phyloP scores from a whole-genome alignment of 2,797 vertebrate genomes.

The Propithecus perrieri region DNA sequence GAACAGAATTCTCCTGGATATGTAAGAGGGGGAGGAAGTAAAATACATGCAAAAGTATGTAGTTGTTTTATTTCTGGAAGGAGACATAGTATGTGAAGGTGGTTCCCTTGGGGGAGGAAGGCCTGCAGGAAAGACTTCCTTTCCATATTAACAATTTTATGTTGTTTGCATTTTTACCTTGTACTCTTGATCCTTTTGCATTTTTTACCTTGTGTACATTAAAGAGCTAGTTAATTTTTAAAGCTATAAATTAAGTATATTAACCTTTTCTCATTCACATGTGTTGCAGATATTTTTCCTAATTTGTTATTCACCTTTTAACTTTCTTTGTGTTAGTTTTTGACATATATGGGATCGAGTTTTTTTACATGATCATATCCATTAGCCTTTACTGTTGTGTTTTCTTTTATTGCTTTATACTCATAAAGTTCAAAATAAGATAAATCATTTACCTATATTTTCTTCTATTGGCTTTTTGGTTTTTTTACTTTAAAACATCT shows the following conservation, averaged over 20 bases:
- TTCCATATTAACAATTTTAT: neutral
- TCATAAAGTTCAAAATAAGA: constrained; percentile 38
- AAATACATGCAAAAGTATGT: neutral
- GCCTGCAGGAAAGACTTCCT: neutral
- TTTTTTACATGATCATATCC: constrained; percentile 32
- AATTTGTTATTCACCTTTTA: constrained; percentile 41
- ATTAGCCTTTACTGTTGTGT: neutral
- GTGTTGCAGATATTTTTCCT: constrained; percentile 14
- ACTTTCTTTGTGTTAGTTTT: constrained; percentile 41
- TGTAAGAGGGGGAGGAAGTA: neutral
- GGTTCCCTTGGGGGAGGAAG: neutral
- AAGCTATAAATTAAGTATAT: constrained; percentile 14
- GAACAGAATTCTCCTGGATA: neutral
- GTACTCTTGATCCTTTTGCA: neutral
- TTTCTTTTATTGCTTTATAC: constrained; percentile 18
- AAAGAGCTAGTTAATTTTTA: neutral
- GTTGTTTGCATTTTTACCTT: constrained; percentile 45
- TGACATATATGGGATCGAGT: neutral
- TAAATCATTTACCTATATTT: neutral
- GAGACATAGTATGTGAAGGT: neutral
- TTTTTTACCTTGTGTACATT: neutral
- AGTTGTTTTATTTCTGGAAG: constrained; percentile 26
- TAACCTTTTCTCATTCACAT: neutral
- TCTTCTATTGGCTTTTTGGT: neutral
- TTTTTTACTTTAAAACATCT: neutral